A percentile compares a stretch with the other conserved stretches of the same genome.
phyloP scores from a whole-genome alignment of 2,888 invertebrate species.

The Platynereis dumerilii region DNA sequence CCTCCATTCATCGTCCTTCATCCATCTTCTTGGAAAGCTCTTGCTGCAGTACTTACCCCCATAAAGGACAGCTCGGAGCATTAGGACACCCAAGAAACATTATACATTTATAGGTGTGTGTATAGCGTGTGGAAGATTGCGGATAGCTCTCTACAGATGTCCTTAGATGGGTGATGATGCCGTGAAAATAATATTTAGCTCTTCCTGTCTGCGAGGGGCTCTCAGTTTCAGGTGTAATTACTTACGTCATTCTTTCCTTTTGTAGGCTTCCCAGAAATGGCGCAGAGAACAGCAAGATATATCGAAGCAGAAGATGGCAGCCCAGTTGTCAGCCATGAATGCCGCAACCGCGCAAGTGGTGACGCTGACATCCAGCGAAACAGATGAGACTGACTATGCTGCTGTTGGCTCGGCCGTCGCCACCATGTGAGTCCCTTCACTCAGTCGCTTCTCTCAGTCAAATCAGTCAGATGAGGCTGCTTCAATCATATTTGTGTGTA shows the following conservation, averaged over 20 bases:
- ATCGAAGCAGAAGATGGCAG: slow-evolving; percentile 93
- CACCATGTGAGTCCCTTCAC: slow-evolving; percentile 72
- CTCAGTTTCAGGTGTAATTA: too few relatives aligned
- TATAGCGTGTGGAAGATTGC: neutral
- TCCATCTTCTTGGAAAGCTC: too few relatives aligned
- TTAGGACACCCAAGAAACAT: neutral
- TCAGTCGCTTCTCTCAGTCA: too few relatives aligned
- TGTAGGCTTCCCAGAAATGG: slow-evolving; percentile 84
- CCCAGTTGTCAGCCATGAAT: slow-evolving; percentile 98
- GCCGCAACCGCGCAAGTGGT: slow-evolving; percentile 98
- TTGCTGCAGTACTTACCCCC: too few relatives aligned
- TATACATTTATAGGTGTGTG: neutral
- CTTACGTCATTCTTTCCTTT: slow-evolving; percentile 13
- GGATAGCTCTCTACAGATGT: neutral
- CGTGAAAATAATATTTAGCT: too few relatives aligned
- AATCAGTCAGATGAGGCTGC: too few relatives aligned
- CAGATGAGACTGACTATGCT: slow-evolving; percentile 88
- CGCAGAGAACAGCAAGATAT: slow-evolving; percentile 92
- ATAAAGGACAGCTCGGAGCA: neutral
- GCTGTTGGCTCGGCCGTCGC: slow-evolving; percentile 97
- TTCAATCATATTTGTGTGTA: too few relatives aligned
- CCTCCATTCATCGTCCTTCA: too few relatives aligned
- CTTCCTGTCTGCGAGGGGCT: too few relatives aligned
- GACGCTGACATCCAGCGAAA: slow-evolving; percentile 79
- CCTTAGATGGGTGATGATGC: too few relatives aligned